phyloP scores from a whole-genome alignment of 2,113 vertebrate species.

The Scatophagus argus region DNA sequence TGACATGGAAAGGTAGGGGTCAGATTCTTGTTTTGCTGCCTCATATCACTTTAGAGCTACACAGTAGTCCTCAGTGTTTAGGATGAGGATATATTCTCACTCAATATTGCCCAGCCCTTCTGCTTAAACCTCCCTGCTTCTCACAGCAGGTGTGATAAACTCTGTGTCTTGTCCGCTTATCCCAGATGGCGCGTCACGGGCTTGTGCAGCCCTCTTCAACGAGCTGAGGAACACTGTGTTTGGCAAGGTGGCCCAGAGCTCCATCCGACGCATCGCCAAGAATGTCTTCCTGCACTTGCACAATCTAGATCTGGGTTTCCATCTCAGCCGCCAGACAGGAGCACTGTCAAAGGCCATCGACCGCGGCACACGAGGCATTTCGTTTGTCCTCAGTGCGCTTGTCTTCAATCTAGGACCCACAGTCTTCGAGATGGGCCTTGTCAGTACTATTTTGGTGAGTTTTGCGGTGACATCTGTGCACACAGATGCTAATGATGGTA shows the following conservation, averaged over 20 bases:
- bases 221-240: slow-evolving; percentile 97
- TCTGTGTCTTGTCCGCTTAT: slow-evolving; percentile 55
- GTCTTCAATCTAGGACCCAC: slow-evolving; percentile 99
- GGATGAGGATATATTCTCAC: slow-evolving; percentile 32
- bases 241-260: slow-evolving; percentile 97
- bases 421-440: slow-evolving; percentile 93
- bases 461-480: background rate
- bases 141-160: slow-evolving; percentile 63
- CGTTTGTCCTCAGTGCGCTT: slow-evolving; percentile 95
- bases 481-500: background rate
- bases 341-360: slow-evolving; percentile 98
- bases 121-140: slow-evolving; percentile 47
- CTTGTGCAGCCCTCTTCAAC: slow-evolving; percentile 93
- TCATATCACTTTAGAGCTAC: slow-evolving; percentile 16
- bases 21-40: slow-evolving; percentile 43
- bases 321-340: slow-evolving; percentile 96
- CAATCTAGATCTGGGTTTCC: slow-evolving; percentile 95
- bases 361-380: slow-evolving; percentile 96
- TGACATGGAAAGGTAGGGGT: slow-evolving; percentile 20
- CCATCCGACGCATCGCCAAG: slow-evolving; percentile 95
- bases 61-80: slow-evolving; percentile 16
- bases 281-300: slow-evolving; percentile 98
- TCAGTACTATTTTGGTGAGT: slow-evolving; percentile 93
- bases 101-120: slow-evolving; percentile 8
- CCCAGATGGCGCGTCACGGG: slow-evolving; percentile 93